phyloP scores from a whole-genome alignment of 2,113 vertebrate species.

The Crocuta crocuta region DNA sequence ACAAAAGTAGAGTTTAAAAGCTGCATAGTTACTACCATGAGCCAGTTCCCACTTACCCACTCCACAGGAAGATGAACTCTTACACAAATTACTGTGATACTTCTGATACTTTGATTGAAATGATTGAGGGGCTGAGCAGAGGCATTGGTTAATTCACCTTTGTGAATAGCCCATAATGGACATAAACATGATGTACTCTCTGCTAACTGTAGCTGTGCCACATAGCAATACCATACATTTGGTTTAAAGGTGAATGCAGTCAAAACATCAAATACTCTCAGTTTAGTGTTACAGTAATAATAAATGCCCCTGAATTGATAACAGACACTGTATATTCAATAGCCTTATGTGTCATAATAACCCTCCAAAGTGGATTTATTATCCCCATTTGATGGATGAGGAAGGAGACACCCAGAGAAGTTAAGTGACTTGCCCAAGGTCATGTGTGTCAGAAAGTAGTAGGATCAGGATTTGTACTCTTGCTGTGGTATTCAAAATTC shows the following conservation, averaged over 20 bases:
- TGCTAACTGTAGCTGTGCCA: not conserved
- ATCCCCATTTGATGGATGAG: not conserved
- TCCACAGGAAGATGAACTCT: conserved; percentile 3
- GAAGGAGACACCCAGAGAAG: conserved; percentile 30
- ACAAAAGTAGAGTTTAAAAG: not conserved
- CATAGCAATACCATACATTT: not conserved
- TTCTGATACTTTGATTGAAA: conserved; percentile 34
- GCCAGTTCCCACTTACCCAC: not conserved
- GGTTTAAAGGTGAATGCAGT: not conserved
- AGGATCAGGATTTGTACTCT: not conserved
- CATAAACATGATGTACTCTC: not conserved
- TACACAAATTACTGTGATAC: not conserved
- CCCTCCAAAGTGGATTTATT: not conserved
- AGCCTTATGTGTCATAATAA: not conserved
- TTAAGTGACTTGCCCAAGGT: conserved; percentile 14
- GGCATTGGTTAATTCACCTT: not conserved
- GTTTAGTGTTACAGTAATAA: not conserved
- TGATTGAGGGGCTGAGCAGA: not conserved
- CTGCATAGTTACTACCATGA: not conserved
- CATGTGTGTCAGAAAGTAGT: not conserved
- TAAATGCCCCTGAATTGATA: not conserved
- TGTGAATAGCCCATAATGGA: not conserved
- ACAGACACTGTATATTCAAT: not conserved
- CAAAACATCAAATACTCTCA: conserved; percentile 18
- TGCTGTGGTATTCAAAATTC: conserved; percentile 11